Base-by-base conservation (phyloP, 2,797 vertebrate genomes). In the Pseudomugil tenellus region DNA sequence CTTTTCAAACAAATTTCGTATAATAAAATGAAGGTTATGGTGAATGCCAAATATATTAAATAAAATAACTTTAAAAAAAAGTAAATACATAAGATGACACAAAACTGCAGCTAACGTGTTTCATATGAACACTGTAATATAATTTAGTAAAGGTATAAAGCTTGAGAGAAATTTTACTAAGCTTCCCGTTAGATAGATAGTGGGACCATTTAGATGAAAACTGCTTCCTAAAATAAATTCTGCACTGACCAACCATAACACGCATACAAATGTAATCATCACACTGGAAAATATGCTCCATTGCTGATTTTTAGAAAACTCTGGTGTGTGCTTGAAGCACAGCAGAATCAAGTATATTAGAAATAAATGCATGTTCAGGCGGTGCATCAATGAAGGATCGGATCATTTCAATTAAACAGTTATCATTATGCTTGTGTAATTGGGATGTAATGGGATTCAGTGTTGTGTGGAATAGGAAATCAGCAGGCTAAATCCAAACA, bases 401-500 rank as follows among this genome's bases (percentile, higher is more conserved):
- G 80, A 89, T 89, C 76, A 77, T 84, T 86, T 85, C 64, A 87
- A 89, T 89, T 86, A 87, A 85, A 87, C 74, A 67, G 68, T 64
- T 72, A 70, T 75, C 71, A 91, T 89, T 86, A 86, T 74, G 81
- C 55, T 70, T 69, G 68, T 74, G 68, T 88, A 87, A 91, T 84
- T 85, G 71, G 83, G 70, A 89, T 79, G 63, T 85, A 87, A 90
- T 89, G 67, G 75, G 81, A 84, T 74, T 86, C 80, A 74, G 61
- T 84, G 67, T 79, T 76, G 78, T 84, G 80, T 74, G 63, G 75
- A 87, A 86, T 76, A 34, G 60, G 76, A 85, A 89, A 83, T 65
- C 76, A 87, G 63, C 52, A 31, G 61, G 72, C 39, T 77, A 79
- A 74, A 84, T 74, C 54, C 58, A 60, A 73, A 69, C 77, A 86